These are phyloP conservation scores for Loripinus fragilis DNA, from an alignment of 2,888 invertebrate genomes.

Conservation along the genomic window DNA sequence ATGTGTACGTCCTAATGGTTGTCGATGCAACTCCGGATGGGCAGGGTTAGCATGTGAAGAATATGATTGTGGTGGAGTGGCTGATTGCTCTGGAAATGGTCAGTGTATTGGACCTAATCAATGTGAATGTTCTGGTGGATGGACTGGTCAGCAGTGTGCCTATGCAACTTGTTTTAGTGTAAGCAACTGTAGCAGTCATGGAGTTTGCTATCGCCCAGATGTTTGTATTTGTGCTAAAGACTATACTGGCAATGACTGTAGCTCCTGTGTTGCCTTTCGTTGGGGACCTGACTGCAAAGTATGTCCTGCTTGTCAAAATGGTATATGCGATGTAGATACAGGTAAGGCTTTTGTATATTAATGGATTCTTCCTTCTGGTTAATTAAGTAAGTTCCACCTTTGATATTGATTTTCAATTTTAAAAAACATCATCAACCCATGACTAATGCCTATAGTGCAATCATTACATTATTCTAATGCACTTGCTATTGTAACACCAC, in stretches of 20 bases:
- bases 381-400: no score
- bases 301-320: constrained; percentile 55
- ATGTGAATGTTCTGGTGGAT: constrained; percentile 59
- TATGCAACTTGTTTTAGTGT: constrained; percentile 49
- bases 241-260: constrained; percentile 35
- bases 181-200: constrained; percentile 36
- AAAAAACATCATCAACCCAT: no score
- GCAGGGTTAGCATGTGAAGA: constrained; percentile 45
- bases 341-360: no score
- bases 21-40: constrained; percentile 55
- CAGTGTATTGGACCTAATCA: constrained; percentile 60
- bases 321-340: constrained; percentile 43
- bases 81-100: constrained; percentile 60
- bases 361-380: no score
- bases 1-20: constrained; percentile 52
- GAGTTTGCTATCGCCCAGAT: constrained; percentile 43
- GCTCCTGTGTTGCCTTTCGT: constrained; percentile 26
- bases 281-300: constrained; percentile 49
- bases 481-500: no score
- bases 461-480: no score
- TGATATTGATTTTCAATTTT: no score
- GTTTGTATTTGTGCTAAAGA: constrained; percentile 31
- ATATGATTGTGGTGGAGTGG: constrained; percentile 50
- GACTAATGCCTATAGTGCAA: no score
- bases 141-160: constrained; percentile 53